Evolutionary conservation across 2,797 vertebrate genomes (phyloP).

Genomic region (Melanotaenia trifasciata): DNA sequence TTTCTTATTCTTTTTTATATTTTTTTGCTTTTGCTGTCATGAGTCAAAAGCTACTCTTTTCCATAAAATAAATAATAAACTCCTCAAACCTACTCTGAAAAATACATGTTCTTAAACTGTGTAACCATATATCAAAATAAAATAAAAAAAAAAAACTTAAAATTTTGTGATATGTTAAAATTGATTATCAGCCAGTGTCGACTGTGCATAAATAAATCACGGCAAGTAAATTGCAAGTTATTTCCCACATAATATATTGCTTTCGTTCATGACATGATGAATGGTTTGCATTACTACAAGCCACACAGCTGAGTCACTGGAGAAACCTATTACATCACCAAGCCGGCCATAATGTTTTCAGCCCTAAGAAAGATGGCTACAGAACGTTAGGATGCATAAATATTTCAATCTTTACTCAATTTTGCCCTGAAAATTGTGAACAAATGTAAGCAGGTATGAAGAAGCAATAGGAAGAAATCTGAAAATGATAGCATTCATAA

Average conservation of each 20-base stretch:
- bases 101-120: no score
- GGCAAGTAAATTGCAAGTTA: slow-evolving; percentile 11
- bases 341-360: not conserved
- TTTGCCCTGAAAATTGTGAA: not conserved
- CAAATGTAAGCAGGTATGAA: not conserved
- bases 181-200: slow-evolving; percentile 25
- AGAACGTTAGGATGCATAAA: not conserved
- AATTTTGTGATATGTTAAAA: not conserved
- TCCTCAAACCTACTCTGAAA: not conserved
- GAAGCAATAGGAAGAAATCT: not conserved
- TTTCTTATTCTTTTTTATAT: not conserved
- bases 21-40: not conserved
- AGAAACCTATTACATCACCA: slow-evolving; percentile 16
- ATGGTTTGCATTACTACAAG: not conserved
- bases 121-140: no score
- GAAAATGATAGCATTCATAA: slow-evolving; percentile 2
- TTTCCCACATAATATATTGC: slow-evolving; percentile 24
- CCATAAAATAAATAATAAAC: not conserved
- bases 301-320: not conserved
- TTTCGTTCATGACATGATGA: slow-evolving; percentile 1
- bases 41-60: not conserved
- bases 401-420: slow-evolving; percentile 6
- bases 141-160: not conserved
- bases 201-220: slow-evolving; percentile 8
- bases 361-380: not conserved